Evolutionary conservation across 2,797 vertebrate genomes (phyloP), one percentile per base, ranked within the genome.

Genomic region (Melanotaenia maccullochi): DNA sequence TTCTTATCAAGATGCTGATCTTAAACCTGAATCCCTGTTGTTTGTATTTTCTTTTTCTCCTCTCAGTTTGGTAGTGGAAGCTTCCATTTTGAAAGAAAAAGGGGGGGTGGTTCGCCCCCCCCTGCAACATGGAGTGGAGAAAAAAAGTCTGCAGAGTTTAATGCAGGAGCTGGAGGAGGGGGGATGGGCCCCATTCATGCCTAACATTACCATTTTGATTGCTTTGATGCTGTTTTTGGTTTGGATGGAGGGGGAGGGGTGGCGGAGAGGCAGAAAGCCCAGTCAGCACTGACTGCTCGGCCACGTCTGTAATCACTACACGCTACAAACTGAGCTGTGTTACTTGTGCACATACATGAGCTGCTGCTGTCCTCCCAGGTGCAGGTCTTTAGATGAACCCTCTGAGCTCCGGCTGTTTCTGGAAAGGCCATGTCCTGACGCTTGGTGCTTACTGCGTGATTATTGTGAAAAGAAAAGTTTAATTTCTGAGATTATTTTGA

Each of bases 191-290:
- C 94, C 94, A 97, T 96, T 97, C 96, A 94, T 96, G 96, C 95
- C 93, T 90, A 94, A 95, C 96, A 97, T 98, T 97, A 96, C 96
- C 97, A 97, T 98, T 98, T 97, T 97, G 97, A 98, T 98, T 96
- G 97, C 96, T 97, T 96, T 96, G 96, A 96, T 96, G 97, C 96
- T 96, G 95, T 96, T 97, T 98, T 97, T 94, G 93, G 94, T 95
- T 93, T 93, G 93, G 94, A 94, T 91, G 91, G 92, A 93, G 93
- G 93, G 91, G 95, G 94, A 65, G 60, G 94, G 92, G 93, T 55
- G 54, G 32, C 38, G 57, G 84, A 73, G 82, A 57, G 71, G 85
- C 77, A 94, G 94, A 93, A 94, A 94, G 91, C 93, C 92, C 92
- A 94, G 94, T 96, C 95, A 93, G 95, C 94, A 92, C 87, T 90